Evolutionary conservation across 1,140 invertebrate species (phyloP).

Genomic region (Bombus superbus): DNA sequence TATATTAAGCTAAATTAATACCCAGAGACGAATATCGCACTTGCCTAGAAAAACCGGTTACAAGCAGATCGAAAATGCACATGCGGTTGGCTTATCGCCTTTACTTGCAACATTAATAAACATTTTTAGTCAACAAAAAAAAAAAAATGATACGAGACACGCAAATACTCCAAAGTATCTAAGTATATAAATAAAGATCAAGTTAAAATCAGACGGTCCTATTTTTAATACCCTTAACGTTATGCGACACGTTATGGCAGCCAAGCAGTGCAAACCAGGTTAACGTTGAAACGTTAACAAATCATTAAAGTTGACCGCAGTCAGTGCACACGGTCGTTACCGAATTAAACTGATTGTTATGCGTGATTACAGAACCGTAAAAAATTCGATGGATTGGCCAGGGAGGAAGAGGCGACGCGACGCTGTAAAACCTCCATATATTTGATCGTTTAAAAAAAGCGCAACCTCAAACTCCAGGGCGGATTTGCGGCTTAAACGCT

Average conservation of each 20-base stretch:
- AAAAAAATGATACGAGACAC: not conserved
- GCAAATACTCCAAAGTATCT: no score
- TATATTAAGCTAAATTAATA: not conserved
- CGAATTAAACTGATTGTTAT: constrained; percentile 43
- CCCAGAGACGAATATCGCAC: not conserved
- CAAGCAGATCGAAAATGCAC: not conserved
- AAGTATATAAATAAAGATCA: not conserved
- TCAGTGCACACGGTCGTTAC: constrained; percentile 10
- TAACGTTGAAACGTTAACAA: constrained; percentile 22
- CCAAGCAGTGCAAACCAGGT: no score
- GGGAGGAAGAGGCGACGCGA: not conserved
- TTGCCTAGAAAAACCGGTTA: not conserved
- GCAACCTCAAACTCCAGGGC: constrained; percentile 45
- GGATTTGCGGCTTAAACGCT: constrained; percentile 62
- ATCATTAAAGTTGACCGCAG: constrained; percentile 10
- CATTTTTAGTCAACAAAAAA: no score
- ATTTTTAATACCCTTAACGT: not conserved
- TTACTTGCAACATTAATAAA: not conserved
- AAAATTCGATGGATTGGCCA: constrained; percentile 50
- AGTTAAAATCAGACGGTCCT: not conserved
- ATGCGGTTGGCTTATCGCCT: not conserved
- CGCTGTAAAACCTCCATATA: constrained; percentile 38
- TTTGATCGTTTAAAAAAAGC: constrained; percentile 54
- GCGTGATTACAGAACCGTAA: constrained; percentile 27
- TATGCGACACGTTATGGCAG: not conserved